Evolutionary conservation across 2,888 invertebrate species (phyloP), one percentile per base, ranked within the genome.

Genomic region (Stenodera caucasica): DNA sequence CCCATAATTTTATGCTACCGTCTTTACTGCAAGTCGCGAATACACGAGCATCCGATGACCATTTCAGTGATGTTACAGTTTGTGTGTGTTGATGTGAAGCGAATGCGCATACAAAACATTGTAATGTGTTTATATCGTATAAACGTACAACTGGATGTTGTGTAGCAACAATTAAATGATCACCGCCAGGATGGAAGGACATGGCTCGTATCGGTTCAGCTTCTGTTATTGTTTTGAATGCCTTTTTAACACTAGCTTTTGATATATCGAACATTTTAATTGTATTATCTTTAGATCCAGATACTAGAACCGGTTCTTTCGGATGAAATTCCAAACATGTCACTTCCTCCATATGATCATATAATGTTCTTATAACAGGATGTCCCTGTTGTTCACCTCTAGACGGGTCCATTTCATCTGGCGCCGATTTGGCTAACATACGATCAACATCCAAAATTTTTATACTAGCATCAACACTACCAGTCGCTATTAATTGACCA

Each of bases 401-500:
- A 0, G 90, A 90, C 0, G 91, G 89, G 57, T 92, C 90, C 76
- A 91, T 88, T 73, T 92, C 92, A 72, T 94, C 93, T 0, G 93
- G 96, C 0, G 96, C 93, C n/a, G 96, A 97, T 79, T 98, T 98
- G 0, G 98, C 96, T 75, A 99, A 81, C 96, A 99, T 98, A 63
- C 98, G 87, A 74, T 99, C 99, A n/a, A 99, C 98, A 76, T 99
- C 98, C 64, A 99, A 82, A 73, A 99, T 97, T 89, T 99, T 99
- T 60, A 99, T 99, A 67, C 98, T 98, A 1, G 98, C 96, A 81
- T 99, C 99, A 0, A 95, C 96, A 69, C 98, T 98, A 12, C 98
- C 99, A 0, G 98, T 99, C 0, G 99, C 99, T 11, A 98, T 94
- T 0, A 99, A 82, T 68, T 96, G 94, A 0, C 98, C 98, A 81